Base-by-base conservation (phyloP, 2,888 invertebrate genomes). In the Congeria kusceri region DNA sequence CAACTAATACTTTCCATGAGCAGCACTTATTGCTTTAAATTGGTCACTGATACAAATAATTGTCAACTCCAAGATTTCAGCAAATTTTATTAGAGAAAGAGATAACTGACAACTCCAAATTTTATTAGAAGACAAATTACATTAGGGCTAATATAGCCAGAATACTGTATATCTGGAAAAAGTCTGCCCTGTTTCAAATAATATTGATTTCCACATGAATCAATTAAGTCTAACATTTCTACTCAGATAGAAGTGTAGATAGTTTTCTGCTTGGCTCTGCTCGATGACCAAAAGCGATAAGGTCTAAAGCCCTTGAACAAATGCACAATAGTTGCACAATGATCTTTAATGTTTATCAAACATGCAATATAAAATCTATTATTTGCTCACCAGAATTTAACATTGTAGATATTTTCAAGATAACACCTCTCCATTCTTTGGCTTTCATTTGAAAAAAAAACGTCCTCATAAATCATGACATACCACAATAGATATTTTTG, bases 301-400 rank as follows among this genome's bases (percentile, higher is more conserved):
- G 63, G 61, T 18, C 18, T 46, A 32, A 69, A 65, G 46, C 29
- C 25, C 59, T 29, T 65, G 46, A 67, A 67, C 78, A 57, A 56
- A 49, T 69, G 61, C 66, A 70, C 63, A 69, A 79, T 66, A 74
- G 78, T 71, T 70, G 57, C 67, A 74, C 78, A 79, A 74, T 63
- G 65, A 70, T 62, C 62, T 44, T 62, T 70, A 70, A 69, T 61
- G 67, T 65, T 62, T 39, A 56, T 66, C 77, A 47, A 57, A 47
- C 66, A 56, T 59, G 68, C 74, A 57, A 75, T 74, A 79, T 63
- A 62, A 75, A 71, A 75, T 75, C 71, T 63, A 57, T 70, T 74
- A 71, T 79, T 73, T 67, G 29, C 53, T 49, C 53, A 66, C 53
- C 71, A 70, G 62, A 70, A 75, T 56, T 80, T 65, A 80, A 76